A percentile compares a stretch with the other conserved stretches of the same genome.
phyloP scores from a whole-genome alignment of 2,113 vertebrate genomes.

The Sprattus sprattus region DNA sequence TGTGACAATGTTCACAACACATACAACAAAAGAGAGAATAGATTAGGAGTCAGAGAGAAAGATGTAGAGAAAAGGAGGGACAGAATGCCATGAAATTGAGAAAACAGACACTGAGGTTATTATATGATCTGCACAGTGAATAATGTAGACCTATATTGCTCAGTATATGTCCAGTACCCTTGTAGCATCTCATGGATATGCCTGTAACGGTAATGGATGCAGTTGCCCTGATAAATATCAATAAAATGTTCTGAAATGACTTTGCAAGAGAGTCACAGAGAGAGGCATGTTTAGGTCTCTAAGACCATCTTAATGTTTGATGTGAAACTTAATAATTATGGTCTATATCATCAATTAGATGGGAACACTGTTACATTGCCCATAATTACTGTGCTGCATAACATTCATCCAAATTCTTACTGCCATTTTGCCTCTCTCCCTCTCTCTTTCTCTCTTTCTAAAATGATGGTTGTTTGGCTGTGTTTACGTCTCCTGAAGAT shows the following conservation, averaged over 20 bases:
- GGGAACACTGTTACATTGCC: background rate
- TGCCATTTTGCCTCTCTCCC: background rate
- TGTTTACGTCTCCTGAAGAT: background rate
- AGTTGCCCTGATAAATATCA: background rate
- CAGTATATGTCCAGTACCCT: background rate
- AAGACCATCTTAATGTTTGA: background rate
- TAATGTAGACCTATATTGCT: no score
- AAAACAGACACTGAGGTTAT: no score
- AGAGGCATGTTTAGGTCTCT: background rate
- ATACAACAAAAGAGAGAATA: no score
- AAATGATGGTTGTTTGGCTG: background rate
- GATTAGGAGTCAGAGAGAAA: no score
- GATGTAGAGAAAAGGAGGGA: no score
- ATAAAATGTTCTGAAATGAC: background rate
- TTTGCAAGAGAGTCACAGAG: background rate
- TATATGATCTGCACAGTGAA: no score
- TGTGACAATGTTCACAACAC: no score
- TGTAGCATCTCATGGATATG: background rate
- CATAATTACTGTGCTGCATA: background rate
- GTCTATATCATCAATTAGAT: background rate
- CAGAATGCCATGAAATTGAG: no score
- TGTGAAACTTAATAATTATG: background rate
- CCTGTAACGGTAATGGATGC: background rate
- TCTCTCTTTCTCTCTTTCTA: background rate
- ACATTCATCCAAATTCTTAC: background rate